These are phyloP conservation scores for Odocoileus hemionus DNA, from an alignment of 2,113 vertebrate species.

Conservation along the genomic window DNA sequence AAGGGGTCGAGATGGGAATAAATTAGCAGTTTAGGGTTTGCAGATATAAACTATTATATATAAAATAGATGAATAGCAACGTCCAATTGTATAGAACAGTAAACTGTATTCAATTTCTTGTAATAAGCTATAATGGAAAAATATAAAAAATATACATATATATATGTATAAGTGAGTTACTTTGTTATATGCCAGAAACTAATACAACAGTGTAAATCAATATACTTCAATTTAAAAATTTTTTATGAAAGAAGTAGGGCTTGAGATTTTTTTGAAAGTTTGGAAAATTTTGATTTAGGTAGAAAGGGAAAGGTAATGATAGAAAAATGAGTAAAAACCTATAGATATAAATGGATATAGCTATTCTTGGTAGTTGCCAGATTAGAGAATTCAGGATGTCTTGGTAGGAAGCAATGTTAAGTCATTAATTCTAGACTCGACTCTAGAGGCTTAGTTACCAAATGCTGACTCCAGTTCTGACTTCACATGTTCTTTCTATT, in stretches of 20 bases:
- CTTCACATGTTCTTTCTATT: constrained; percentile 14
- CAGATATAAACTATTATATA: neutral
- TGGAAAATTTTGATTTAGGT: neutral
- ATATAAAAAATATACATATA: neutral
- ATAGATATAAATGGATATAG: neutral
- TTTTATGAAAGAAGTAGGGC: neutral
- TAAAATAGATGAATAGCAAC: neutral
- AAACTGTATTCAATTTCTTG: neutral
- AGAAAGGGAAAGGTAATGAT: neutral
- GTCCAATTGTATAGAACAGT: neutral
- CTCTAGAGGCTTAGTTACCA: constrained; percentile 22
- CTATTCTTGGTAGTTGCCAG: neutral
- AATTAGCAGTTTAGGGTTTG: neutral
- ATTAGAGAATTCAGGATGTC: constrained; percentile 19
- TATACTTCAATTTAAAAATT: neutral
- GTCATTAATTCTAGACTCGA: neutral
- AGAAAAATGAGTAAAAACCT: constrained; percentile 10
- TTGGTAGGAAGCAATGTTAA: neutral
- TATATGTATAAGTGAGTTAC: neutral
- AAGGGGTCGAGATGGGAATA: neutral
- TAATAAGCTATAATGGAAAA: neutral
- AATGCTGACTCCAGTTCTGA: neutral
- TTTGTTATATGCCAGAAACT: neutral
- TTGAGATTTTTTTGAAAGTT: neutral
- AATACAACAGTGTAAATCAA: neutral